Conservation (phyloP, 2,113 vertebrate genomes). For the Cettia cetti region DNA sequence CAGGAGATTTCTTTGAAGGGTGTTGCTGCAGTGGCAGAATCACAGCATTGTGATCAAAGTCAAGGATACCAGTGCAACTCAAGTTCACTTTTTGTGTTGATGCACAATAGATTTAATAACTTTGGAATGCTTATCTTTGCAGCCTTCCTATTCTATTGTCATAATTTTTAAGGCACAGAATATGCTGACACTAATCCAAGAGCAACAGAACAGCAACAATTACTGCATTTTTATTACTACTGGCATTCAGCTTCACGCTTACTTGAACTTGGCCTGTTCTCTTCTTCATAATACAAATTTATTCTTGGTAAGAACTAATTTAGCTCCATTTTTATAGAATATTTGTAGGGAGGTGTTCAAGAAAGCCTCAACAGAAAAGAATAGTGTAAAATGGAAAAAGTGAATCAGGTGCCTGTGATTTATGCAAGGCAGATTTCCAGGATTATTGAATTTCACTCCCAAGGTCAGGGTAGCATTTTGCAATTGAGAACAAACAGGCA, state of each 20-base stretch:
- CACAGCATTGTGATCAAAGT: neutral
- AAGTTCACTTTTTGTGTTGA: neutral
- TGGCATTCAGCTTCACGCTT: neutral
- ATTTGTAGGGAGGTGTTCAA: neutral
- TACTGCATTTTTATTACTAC: neutral
- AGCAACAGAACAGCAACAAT: neutral
- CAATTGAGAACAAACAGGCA: slow-evolving; percentile 27
- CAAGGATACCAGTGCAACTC: neutral
- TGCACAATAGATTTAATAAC: neutral
- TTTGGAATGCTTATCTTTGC: neutral
- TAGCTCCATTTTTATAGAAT: neutral
- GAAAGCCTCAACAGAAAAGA: neutral
- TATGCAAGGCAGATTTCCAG: slow-evolving; percentile 23
- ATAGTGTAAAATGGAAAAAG: neutral
- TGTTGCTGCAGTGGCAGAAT: neutral
- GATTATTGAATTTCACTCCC: slow-evolving; percentile 36
- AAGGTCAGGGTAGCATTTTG: neutral
- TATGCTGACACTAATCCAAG: neutral
- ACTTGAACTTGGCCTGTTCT: neutral
- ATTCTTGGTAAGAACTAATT: neutral
- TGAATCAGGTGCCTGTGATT: slow-evolving; percentile 20
- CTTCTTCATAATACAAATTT: neutral
- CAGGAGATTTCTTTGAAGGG: neutral
- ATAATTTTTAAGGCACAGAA: neutral
- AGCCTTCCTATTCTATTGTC: neutral